phyloP scores from a whole-genome alignment of 2,797 vertebrate genomes.

The Halcyon chelicuti region DNA sequence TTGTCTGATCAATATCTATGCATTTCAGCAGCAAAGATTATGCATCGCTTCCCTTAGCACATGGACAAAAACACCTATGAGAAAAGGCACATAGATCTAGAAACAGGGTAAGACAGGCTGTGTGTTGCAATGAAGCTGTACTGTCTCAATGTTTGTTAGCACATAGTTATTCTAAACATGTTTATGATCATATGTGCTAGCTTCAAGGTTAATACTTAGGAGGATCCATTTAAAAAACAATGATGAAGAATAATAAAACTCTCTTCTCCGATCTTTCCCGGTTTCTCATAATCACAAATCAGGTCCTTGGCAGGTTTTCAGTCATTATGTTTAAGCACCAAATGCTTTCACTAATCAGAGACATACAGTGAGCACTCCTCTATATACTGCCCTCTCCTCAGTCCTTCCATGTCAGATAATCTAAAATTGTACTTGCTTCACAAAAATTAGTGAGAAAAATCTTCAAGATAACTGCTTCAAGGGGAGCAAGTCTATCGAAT shows the following conservation, averaged over 20 bases:
- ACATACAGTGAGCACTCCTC: not conserved
- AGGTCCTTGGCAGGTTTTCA: not conserved
- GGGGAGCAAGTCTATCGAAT: not conserved
- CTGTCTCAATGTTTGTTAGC: not conserved
- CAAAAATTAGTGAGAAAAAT: not conserved
- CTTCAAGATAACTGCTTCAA: constrained; percentile 5
- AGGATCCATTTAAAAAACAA: not conserved
- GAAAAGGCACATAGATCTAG: not conserved
- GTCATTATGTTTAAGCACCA: not conserved
- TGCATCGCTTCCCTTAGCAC: not conserved
- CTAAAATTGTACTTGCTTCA: not conserved
- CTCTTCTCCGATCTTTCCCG: not conserved
- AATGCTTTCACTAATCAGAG: not conserved
- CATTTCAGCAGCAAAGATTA: not conserved
- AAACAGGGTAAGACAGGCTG: not conserved
- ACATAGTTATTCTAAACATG: not conserved
- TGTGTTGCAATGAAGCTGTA: not conserved
- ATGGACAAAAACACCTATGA: not conserved
- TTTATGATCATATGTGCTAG: not conserved
- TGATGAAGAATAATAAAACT: not conserved
- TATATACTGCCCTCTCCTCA: not conserved
- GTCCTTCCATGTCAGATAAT: constrained; percentile 34
- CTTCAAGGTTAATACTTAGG: not conserved
- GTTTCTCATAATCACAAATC: not conserved
- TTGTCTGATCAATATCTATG: not conserved